Evolutionary conservation across 2,888 invertebrate genomes (phyloP).

Genomic region (Helobdella robusta): DNA sequence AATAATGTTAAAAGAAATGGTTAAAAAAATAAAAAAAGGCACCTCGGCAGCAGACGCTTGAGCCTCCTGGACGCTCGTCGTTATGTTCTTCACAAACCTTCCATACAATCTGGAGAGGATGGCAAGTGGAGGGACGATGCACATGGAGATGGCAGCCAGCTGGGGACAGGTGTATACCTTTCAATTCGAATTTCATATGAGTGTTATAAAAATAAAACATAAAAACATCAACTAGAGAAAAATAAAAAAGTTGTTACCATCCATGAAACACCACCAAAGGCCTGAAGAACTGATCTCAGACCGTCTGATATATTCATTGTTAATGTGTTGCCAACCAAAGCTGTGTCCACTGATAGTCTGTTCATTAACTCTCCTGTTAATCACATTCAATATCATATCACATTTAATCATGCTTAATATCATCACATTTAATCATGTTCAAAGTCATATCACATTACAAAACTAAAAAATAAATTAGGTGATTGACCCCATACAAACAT

Average conservation of each 20-base stretch:
- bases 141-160: constrained; percentile 71
- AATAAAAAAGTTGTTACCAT: constrained; percentile 61
- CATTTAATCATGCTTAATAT: no score
- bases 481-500: no score
- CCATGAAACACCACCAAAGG: constrained; percentile 77
- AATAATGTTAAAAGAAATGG: neutral
- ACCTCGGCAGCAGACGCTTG: constrained; percentile 59
- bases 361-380: constrained; percentile 85
- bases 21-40: constrained; percentile 22
- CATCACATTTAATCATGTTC: no score
- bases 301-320: constrained; percentile 92
- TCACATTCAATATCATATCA: no score
- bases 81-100: constrained; percentile 70
- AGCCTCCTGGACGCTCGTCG: constrained; percentile 62
- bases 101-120: constrained; percentile 62
- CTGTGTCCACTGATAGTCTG: constrained; percentile 77
- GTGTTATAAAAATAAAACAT: neutral
- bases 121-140: constrained; percentile 82
- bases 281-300: constrained; percentile 74
- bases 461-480: no score
- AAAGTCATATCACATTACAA: no score
- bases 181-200: no score
- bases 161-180: constrained; percentile 84
- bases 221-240: neutral
- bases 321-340: constrained; percentile 78